A percentile compares a stretch with the other conserved stretches of the same genome.
phyloP scores from a whole-genome alignment of 2,113 vertebrate species.

The Prochilodus magdalenae region DNA sequence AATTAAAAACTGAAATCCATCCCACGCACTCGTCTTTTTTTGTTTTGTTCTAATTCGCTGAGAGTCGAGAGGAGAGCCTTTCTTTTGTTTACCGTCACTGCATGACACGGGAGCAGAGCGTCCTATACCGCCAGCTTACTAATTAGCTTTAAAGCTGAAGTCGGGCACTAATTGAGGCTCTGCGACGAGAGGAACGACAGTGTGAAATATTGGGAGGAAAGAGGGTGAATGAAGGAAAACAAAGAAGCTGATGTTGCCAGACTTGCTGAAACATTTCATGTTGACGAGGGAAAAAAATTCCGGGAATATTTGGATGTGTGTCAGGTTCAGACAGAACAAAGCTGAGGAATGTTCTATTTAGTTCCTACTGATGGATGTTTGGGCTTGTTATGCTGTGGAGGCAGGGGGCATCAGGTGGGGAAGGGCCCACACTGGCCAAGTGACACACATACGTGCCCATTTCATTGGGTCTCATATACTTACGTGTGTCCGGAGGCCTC shows the following conservation, averaged over 20 bases:
- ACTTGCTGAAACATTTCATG: slow-evolving; percentile 10
- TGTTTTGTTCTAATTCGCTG: slow-evolving; percentile 34
- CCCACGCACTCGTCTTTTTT: background rate
- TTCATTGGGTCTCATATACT: too few relatives aligned
- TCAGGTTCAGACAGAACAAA: background rate
- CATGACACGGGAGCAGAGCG: slow-evolving; percentile 13
- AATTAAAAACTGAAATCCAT: slow-evolving; percentile 48
- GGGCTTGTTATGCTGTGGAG: background rate
- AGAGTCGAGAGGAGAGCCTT: slow-evolving; percentile 2
- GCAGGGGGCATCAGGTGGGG: too few relatives aligned
- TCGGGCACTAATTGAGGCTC: slow-evolving; percentile 27
- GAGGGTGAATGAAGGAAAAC: background rate
- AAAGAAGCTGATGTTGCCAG: slow-evolving; percentile 1
- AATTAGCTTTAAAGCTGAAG: slow-evolving; percentile 46
- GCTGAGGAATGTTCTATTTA: background rate
- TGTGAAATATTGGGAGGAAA: background rate
- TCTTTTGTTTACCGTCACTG: slow-evolving; percentile 27
- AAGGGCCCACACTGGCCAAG: too few relatives aligned
- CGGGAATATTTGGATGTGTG: background rate
- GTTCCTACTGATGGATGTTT: background rate
- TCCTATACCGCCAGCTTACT: slow-evolving; percentile 31
- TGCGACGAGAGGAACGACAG: slow-evolving; percentile 17
- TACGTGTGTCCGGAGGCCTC: too few relatives aligned
- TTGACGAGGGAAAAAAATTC: background rate
- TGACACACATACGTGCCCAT: too few relatives aligned